These are phyloP conservation scores for Deilephila porcellus DNA, from an alignment of 2,888 invertebrate genomes.

Conservation along the genomic window DNA sequence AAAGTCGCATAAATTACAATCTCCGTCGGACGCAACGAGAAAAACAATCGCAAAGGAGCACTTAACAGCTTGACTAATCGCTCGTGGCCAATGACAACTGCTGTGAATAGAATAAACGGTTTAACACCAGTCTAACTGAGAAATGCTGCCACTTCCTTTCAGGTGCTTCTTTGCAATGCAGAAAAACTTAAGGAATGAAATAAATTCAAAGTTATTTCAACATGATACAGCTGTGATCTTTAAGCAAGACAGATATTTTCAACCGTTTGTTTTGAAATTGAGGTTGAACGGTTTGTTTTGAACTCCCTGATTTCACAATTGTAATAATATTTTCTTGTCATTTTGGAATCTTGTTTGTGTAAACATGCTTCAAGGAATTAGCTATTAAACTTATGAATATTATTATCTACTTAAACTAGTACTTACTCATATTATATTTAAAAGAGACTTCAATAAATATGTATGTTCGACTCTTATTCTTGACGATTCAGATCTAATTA, in stretches of 20 bases:
- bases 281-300: background rate
- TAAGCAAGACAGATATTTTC: background rate
- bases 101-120: conserved; percentile 53
- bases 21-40: conserved; percentile 74
- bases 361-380: background rate
- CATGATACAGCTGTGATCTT: background rate
- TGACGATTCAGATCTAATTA: too few relatives aligned
- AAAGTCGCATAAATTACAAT: conserved; percentile 84
- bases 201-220: conserved; percentile 2
- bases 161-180: conserved; percentile 1
- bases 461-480: too few relatives aligned
- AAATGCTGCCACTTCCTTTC: conserved; percentile 50
- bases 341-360: background rate
- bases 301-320: background rate
- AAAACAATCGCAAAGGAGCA: conserved; percentile 83
- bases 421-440: too few relatives aligned
- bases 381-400: too few relatives aligned
- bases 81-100: conserved; percentile 76
- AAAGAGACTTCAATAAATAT: too few relatives aligned
- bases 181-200: background rate
- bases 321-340: background rate
- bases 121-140: conserved; percentile 46
- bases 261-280: background rate
- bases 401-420: too few relatives aligned
- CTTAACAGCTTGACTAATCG: conserved; percentile 83